Evolutionary conservation across 1,140 invertebrate genomes (phyloP).

Genomic region (Helicoverpa armigera): DNA sequence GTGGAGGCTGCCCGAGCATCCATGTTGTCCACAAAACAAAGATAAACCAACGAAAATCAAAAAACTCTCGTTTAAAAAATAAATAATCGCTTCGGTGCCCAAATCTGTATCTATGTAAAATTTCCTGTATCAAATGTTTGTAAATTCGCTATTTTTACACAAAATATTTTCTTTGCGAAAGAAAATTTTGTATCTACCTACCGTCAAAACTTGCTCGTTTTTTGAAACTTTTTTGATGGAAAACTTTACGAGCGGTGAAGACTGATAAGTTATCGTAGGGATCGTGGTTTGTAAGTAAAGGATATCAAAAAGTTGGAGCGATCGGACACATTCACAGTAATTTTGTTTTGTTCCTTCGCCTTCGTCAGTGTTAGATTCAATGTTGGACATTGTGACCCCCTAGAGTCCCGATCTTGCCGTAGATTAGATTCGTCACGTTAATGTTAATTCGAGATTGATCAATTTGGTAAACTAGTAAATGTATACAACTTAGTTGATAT

Average conservation of each 20-base stretch:
- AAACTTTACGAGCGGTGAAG: slow-evolving; percentile 84
- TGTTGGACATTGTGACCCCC: slow-evolving; percentile 77
- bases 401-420: slow-evolving; percentile 73
- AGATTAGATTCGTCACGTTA: slow-evolving; percentile 81
- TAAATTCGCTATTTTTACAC: slow-evolving; percentile 86
- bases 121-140: slow-evolving; percentile 79
- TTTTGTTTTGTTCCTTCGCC: slow-evolving; percentile 68
- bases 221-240: slow-evolving; percentile 75
- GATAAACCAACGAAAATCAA: slow-evolving; percentile 84
- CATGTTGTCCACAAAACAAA: slow-evolving; percentile 87
- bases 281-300: slow-evolving; percentile 77
- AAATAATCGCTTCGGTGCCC: slow-evolving; percentile 79
- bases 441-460: slow-evolving; percentile 79
- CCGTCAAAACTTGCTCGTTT: slow-evolving; percentile 76
- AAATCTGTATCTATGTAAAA: slow-evolving; percentile 82
- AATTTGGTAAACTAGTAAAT: slow-evolving; percentile 80
- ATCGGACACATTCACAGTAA: slow-evolving; percentile 66
- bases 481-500: slow-evolving; percentile 81
- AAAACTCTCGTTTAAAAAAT: slow-evolving; percentile 84
- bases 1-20: slow-evolving; percentile 88
- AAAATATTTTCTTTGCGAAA: slow-evolving; percentile 75
- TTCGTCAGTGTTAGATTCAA: slow-evolving; percentile 79
- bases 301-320: slow-evolving; percentile 68
- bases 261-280: slow-evolving; percentile 83
- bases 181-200: slow-evolving; percentile 73